These are phyloP conservation scores for Pyrgus malvae DNA, from an alignment of 2,888 invertebrate species.

Conservation along the genomic window DNA sequence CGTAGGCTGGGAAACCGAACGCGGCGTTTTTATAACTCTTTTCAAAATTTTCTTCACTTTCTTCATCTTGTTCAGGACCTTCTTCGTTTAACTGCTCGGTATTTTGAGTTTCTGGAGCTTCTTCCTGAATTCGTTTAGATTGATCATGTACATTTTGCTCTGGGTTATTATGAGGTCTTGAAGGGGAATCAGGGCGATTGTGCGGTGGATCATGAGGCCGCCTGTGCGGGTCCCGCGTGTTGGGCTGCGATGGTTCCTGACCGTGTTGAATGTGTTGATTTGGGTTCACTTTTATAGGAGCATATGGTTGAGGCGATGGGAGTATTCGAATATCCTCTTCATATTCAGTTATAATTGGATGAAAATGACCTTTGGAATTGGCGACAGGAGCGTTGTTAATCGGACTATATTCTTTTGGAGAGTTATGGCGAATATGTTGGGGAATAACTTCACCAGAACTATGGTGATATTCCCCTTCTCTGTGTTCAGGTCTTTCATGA, in stretches of 20 bases:
- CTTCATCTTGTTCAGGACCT: slow-evolving; percentile 58
- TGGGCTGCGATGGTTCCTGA: slow-evolving; percentile 33
- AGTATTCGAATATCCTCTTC: slow-evolving; percentile 57
- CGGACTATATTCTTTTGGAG: slow-evolving; percentile 30
- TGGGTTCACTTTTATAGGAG: slow-evolving; percentile 56
- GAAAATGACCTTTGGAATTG: slow-evolving; percentile 38
- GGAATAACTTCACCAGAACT: slow-evolving; percentile 11
- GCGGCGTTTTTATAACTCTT: slow-evolving; percentile 71
- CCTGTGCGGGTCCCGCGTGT: slow-evolving; percentile 30
- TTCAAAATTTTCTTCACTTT: slow-evolving; percentile 73
- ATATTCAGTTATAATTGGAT: slow-evolving; percentile 52
- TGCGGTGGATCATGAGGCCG: slow-evolving; percentile 30
- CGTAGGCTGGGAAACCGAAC: slow-evolving; percentile 66
- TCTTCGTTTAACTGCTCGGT: slow-evolving; percentile 56
- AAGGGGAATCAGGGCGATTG: slow-evolving; percentile 34
- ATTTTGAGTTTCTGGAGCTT: slow-evolving; percentile 56
- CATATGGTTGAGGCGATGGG: slow-evolving; percentile 45
- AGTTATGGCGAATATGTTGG: slow-evolving; percentile 34
- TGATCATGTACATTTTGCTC: slow-evolving; percentile 56
- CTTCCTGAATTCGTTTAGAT: slow-evolving; percentile 59
- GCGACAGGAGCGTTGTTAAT: slow-evolving; percentile 28
- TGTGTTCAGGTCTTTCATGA: slow-evolving; percentile 38
- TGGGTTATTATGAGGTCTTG: slow-evolving; percentile 35
- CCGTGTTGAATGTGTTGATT: slow-evolving; percentile 47
- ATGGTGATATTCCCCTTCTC: slow-evolving; percentile 35